phyloP scores from a whole-genome alignment of 1,140 invertebrate species.

The Heliconius himera region DNA sequence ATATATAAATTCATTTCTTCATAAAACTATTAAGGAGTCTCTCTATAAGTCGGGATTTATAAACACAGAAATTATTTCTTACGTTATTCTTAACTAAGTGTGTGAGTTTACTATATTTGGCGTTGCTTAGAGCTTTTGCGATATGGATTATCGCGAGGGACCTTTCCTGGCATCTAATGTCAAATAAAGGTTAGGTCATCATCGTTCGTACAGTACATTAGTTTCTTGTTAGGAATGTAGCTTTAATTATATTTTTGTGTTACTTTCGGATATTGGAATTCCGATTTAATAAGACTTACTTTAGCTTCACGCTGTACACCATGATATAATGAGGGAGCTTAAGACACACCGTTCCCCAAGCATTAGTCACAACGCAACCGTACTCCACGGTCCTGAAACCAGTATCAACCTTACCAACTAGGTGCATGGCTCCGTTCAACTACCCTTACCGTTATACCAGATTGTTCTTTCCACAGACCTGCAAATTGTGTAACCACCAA shows the following conservation, averaged over 20 bases:
- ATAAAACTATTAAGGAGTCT: slow-evolving; percentile 1
- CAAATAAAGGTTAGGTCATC: slow-evolving; percentile 26
- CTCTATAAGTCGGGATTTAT: background rate
- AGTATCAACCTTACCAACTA: no score
- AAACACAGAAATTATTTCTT: background rate
- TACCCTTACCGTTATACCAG: no score
- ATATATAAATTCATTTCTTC: background rate
- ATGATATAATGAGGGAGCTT: no score
- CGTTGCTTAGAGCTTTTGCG: slow-evolving; percentile 3
- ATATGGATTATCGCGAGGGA: slow-evolving; percentile 22
- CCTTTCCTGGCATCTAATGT: slow-evolving; percentile 24
- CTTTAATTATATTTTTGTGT: background rate
- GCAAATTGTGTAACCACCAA: no score
- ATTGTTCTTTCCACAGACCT: no score
- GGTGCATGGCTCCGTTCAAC: no score
- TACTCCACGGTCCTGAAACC: no score
- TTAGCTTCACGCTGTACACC: no score
- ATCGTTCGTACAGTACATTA: slow-evolving; percentile 16
- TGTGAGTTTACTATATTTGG: slow-evolving; percentile 21
- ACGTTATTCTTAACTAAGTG: background rate
- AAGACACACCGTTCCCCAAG: no score
- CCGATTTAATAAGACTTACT: no score
- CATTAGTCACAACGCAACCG: no score
- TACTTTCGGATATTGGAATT: background rate
- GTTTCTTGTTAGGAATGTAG: slow-evolving; percentile 12